These are phyloP conservation scores for Kradibia gibbosae DNA, from an alignment of 1,140 invertebrate genomes.

Conservation along the genomic window DNA sequence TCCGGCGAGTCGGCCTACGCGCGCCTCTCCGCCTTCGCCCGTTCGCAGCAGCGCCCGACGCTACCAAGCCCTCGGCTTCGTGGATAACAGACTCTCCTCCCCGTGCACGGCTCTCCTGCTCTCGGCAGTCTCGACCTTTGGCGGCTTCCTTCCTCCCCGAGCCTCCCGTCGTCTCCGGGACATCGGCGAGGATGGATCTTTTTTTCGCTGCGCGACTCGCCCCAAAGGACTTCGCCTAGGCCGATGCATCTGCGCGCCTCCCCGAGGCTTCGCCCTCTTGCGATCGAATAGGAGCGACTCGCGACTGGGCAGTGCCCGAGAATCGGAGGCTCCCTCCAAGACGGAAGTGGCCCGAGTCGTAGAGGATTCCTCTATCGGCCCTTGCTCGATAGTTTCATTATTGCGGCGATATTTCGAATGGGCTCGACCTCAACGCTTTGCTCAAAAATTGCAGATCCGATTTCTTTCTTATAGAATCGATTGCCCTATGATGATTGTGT, in stretches of 20 bases:
- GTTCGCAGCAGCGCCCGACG: neutral
- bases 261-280: neutral
- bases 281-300: neutral
- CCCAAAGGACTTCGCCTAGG: neutral
- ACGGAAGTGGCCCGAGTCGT: neutral
- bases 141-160: neutral
- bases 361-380: neutral
- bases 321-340: neutral
- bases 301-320: neutral
- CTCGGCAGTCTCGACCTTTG: too few species aligned
- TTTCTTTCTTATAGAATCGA: too few species aligned
- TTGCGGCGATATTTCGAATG: neutral
- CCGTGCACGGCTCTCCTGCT: neutral
- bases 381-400: neutral
- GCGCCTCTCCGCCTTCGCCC: too few species aligned
- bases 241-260: neutral
- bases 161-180: neutral
- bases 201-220: neutral
- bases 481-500: too few species aligned
- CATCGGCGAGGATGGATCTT: too few species aligned
- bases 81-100: slow-evolving; percentile 36
- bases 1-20: too few species aligned
- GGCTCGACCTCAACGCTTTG: too few species aligned
- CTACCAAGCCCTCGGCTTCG: slow-evolving; percentile 28
- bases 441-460: too few species aligned